A percentile compares a stretch with the other conserved stretches of the same genome.
These are phyloP conservation scores for Triplophysa bombifrons DNA, from an alignment of 2,797 vertebrate genomes.

Conservation along the genomic window DNA sequence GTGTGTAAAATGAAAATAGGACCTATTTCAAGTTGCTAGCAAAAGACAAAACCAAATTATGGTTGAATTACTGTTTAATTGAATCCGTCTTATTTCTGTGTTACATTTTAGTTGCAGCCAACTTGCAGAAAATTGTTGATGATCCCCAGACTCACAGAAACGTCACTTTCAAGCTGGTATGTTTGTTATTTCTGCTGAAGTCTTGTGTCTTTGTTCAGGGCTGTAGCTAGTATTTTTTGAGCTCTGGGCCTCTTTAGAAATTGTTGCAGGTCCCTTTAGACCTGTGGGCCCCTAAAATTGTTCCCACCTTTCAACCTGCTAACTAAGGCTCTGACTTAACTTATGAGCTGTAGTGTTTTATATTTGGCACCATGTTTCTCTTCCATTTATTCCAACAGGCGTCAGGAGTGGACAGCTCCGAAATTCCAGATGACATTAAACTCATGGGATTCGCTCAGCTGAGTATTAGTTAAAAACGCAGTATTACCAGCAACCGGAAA, in stretches of 20 bases:
- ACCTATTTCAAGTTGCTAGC: neutral
- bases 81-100: neutral
- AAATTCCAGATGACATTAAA: conserved; percentile 95
- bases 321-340: neutral
- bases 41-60: neutral
- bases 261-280: neutral
- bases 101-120: conserved; percentile 89
- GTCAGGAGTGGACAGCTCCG: conserved; percentile 91
- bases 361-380: neutral
- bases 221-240: neutral
- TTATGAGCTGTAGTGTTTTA: neutral
- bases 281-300: neutral
- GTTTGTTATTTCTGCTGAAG: conserved; percentile 52
- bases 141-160: conserved; percentile 93
- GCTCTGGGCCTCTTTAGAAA: neutral
- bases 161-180: conserved; percentile 98
- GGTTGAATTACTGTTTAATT: neutral
- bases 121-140: conserved; percentile 98
- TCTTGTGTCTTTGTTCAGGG: neutral
- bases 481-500: conserved; percentile 78
- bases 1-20: conserved; percentile 29
- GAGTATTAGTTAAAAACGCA: conserved; percentile 89
- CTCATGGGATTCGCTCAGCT: conserved; percentile 98
- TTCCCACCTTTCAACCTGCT: neutral
- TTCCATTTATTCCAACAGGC: conserved; percentile 72